Conservation (phyloP, 2,797 vertebrate species). For the Xiphorhynchus erythropygius region DNA sequence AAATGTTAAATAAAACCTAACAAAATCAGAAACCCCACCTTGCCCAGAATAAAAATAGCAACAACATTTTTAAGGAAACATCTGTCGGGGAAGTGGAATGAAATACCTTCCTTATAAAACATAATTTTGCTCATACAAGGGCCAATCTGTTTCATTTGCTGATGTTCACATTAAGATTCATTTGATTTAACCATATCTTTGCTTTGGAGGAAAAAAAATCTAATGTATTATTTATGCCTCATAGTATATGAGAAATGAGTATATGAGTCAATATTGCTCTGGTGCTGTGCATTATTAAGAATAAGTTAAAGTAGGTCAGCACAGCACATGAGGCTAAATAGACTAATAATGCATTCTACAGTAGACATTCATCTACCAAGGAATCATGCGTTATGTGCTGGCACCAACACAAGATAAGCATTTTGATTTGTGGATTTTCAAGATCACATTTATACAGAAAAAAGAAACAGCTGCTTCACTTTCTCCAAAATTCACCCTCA, state of each 20-base stretch:
- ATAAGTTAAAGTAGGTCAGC: conserved; percentile 69
- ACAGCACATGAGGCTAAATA: conserved; percentile 47
- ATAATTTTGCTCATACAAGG: conserved; percentile 1
- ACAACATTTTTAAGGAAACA: not conserved
- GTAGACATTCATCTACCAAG: conserved; percentile 66
- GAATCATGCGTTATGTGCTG: conserved; percentile 55
- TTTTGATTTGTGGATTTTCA: conserved; percentile 69
- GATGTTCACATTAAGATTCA: conserved; percentile 19
- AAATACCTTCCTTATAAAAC: conserved; percentile 18
- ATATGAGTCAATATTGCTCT: conserved; percentile 51
- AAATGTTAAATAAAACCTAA: not conserved
- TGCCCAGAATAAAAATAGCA: not conserved
- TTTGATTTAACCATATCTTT: conserved; percentile 62
- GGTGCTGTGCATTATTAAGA: conserved; percentile 50
- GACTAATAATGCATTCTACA: conserved; percentile 58
- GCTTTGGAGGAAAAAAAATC: not conserved
- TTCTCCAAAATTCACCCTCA: not conserved
- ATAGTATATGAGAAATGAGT: conserved; percentile 18
- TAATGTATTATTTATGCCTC: conserved; percentile 58
- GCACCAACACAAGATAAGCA: conserved; percentile 65
- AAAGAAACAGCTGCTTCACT: not conserved
- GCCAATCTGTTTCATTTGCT: conserved; percentile 42
- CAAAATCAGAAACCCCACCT: not conserved
- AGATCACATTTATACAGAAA: conserved; percentile 35
- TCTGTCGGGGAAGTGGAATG: not conserved